Base-by-base conservation (phyloP, 2,113 vertebrate genomes). In the Corythoichthys intestinalis region DNA sequence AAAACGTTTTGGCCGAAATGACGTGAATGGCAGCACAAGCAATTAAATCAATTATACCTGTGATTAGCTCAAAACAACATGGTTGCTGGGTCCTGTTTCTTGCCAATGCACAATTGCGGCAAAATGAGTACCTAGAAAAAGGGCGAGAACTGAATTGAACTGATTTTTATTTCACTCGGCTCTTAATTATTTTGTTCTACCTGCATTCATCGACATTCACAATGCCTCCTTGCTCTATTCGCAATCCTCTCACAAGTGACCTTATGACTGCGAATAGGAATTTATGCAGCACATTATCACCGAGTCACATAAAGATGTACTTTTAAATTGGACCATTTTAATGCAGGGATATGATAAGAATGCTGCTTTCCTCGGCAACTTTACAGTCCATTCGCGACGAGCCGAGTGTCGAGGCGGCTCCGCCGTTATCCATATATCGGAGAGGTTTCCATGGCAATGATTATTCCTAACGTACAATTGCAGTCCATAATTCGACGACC, bases 181-280 rank as follows among this genome's bases (percentile, higher is more conserved):
- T 66, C 63, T 41, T 53, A 77, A 76, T 58, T 11, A 71, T 83
- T 84, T 83, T 70, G 66, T 64, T 34, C 41, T 65, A 47, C 63
- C 37, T 38, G 63, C 72, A 48, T 66, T 79, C 69, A 80, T 70
- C 78, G 69, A 66, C 71, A 74, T 73, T 73, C 69, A 65, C 61
- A 67, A 41, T 8, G 38, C 46, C 70, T 74, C 39, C 2, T 1
- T 62, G 39, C 53, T 46, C 20, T 65, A 61, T 70, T 73, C 48
- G 60, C 54, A 66, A 56, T 46, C n/a, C 37, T 37, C 61, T 68
- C 63, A 28, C 53, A 75, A 67, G 47, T 54, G 65, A 52, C 66
- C 57, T 68, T 49, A 15, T 1, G 56, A 70, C 20, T 58, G 41
- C 9, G 3, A 10, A 38, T 8, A 35, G 60, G 57, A 67, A 63